A percentile compares a stretch with the other conserved stretches of the same genome.
phyloP scores from a whole-genome alignment of 2,888 invertebrate species.

The Coronaproctus castanopsis region DNA sequence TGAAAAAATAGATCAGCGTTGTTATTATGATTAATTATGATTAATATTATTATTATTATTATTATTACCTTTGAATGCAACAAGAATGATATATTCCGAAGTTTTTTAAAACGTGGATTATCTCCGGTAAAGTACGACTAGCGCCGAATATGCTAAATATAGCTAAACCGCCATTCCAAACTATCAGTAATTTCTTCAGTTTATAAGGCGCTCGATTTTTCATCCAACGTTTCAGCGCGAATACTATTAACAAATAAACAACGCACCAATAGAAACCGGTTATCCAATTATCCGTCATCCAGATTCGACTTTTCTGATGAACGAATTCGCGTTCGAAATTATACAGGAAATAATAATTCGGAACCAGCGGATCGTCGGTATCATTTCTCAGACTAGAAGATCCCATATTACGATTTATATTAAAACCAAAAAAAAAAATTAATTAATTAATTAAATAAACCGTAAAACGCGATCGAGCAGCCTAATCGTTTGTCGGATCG shows the following conservation, averaged over 20 bases:
- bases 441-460: too few species aligned
- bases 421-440: too few species aligned
- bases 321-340: conserved; percentile 89
- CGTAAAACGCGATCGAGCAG: too few species aligned
- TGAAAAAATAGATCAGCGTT: too few species aligned
- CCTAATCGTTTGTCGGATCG: too few species aligned
- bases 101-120: conserved; percentile 66
- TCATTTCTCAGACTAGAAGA: too few species aligned
- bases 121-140: conserved; percentile 79
- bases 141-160: conserved; percentile 89
- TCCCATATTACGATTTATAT: too few species aligned
- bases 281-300: conserved; percentile 95
- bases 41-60: too few species aligned
- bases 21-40: too few species aligned
- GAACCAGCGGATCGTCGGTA: conserved; percentile 6
- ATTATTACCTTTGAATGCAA: conserved; percentile 82
- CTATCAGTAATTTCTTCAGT: conserved; percentile 59
- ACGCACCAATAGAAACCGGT: conserved; percentile 74
- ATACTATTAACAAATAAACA: conserved; percentile 81
- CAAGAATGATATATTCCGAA: conserved; percentile 89
- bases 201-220: conserved; percentile 75
- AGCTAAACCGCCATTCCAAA: conserved; percentile 85
- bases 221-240: conserved; percentile 86
- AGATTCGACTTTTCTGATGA: conserved; percentile 66
- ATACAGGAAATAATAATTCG: conserved; percentile 85